Base-by-base conservation (phyloP, 1,140 invertebrate genomes). In the Drosophila ficusphila region DNA sequence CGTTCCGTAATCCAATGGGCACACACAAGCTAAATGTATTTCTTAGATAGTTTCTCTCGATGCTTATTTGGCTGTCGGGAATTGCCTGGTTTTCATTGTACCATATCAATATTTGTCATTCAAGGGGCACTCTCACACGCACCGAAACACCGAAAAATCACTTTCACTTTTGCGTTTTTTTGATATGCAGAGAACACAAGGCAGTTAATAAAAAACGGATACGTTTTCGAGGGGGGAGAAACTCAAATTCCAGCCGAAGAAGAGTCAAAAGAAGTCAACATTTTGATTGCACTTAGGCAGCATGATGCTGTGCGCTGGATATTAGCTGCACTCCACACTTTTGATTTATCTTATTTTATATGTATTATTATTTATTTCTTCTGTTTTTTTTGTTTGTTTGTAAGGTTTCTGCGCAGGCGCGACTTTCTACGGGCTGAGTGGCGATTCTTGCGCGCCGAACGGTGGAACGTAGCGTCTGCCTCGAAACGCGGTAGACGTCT, bases 401-500 rank as follows among this genome's bases (percentile, higher is more conserved):
- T 48, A 1, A 18, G 14, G 33, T 34, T 23, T 41, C 18, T 41
- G 9, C 34, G 64, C 60, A 69, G 31, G 27, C 65, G 64, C 65
- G 49, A 62, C 16, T 48, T 69, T 52, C 62, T 70, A 48, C 19
- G 46, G 51, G 14, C 19, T 23, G 41, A 46, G 16, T 67, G 49
- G 48, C 34, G 72, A 74, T 86, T 88, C 77, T 88, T 88, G 83
- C 82, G 82, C 82, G 74, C 64, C 72, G 83, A 89, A 62, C 74
- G 78, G 62, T 75, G 58, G 74, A 79, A 83, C 79, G 88, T 90
- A 83, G 68, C 88, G 89, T 88, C 79, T 89, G 82, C 88, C 78
- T 81, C 76, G 88, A 83, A 88, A 58, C 69, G 76, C 88, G 69
- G 76, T 83, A 71, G 72, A 90, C 88, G 88, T 90, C 88, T 90